phyloP scores from a whole-genome alignment of 2,113 vertebrate species.

The Colaptes auratus region DNA sequence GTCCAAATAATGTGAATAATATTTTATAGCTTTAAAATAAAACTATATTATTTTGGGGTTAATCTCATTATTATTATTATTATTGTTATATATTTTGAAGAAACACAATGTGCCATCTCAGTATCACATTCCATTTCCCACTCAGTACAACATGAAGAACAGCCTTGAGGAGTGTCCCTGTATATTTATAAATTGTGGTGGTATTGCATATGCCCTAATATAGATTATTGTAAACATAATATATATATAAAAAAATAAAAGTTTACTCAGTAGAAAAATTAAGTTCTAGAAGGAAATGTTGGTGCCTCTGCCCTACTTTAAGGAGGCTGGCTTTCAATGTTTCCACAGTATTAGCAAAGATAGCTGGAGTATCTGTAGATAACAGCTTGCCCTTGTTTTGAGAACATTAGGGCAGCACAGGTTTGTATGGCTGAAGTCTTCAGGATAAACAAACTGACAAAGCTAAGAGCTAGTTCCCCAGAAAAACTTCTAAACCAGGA shows the following conservation, averaged over 20 bases:
- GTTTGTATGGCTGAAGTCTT: neutral
- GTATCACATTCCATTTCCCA: neutral
- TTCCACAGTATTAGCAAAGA: neutral
- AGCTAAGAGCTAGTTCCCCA: neutral
- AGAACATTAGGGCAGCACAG: neutral
- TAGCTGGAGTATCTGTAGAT: neutral
- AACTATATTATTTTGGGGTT: neutral
- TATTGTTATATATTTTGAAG: neutral
- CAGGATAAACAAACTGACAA: neutral
- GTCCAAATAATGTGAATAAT: neutral
- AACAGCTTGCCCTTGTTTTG: neutral
- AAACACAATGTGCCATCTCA: neutral
- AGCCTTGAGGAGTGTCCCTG: neutral
- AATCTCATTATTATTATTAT: neutral
- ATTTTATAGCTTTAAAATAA: neutral
- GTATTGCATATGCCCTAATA: neutral
- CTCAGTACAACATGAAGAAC: neutral
- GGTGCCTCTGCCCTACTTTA: neutral
- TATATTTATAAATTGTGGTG: neutral
- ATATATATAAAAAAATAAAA: neutral
- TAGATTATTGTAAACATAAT: neutral
- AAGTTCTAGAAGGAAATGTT: neutral
- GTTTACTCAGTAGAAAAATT: neutral
- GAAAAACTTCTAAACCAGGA: neutral
- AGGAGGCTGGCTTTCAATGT: neutral